Evolutionary conservation across 64 coral and sea anemone genomes (phyloP).

Genomic region (Pocillopora damicornis): DNA sequence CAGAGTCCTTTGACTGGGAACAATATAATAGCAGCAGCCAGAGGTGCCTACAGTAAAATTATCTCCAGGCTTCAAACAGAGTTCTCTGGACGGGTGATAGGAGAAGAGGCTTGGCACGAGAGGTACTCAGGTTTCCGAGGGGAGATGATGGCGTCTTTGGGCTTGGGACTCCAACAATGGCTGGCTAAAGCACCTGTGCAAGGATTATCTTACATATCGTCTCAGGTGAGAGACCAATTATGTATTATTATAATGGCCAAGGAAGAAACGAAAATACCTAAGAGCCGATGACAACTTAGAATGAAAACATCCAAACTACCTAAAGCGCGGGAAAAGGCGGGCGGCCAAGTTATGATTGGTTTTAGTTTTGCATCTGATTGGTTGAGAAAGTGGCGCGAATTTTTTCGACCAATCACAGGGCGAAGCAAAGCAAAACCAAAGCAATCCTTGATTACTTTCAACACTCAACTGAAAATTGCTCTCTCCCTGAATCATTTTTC

Average conservation of each 20-base stretch:
- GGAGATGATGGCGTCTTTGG: slow-evolving; percentile 72
- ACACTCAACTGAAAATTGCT: too few species aligned
- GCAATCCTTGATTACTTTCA: too few species aligned
- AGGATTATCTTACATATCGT: slow-evolving; percentile 53
- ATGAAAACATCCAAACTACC: too few species aligned
- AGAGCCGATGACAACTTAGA: background rate
- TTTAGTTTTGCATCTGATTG: too few species aligned
- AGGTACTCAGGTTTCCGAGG: slow-evolving; percentile 63
- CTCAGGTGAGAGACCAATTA: slow-evolving; percentile 50
- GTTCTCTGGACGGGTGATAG: slow-evolving; percentile 47
- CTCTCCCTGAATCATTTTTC: too few species aligned
- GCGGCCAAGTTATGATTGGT: too few species aligned
- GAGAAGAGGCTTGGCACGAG: slow-evolving; percentile 73
- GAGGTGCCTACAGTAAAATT: slow-evolving; percentile 72
- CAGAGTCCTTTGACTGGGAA: background rate
- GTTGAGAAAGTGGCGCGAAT: too few species aligned
- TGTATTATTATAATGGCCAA: background rate
- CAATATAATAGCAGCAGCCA: slow-evolving; percentile 69
- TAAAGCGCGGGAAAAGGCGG: too few species aligned
- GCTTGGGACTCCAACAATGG: slow-evolving; percentile 75
- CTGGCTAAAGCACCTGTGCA: slow-evolving; percentile 7
- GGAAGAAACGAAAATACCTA: background rate
- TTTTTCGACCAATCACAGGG: too few species aligned
- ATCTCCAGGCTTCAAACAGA: slow-evolving; percentile 83
- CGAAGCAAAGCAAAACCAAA: too few species aligned